phyloP scores from a whole-genome alignment of 2,113 vertebrate genomes.

The Helogale parvula region DNA sequence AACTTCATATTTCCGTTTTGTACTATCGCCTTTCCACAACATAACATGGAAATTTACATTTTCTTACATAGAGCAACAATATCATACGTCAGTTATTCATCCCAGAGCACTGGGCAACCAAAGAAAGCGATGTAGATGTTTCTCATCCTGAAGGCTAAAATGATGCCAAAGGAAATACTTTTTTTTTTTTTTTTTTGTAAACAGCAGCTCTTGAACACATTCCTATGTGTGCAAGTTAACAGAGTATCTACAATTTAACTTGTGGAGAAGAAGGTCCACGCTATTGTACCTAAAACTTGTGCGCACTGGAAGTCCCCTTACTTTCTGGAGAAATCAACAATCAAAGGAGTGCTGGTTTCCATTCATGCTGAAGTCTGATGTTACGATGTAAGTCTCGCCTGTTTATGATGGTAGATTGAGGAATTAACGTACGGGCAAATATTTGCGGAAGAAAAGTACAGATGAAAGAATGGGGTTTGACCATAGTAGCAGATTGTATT shows the following conservation, averaged over 20 bases:
- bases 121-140: not conserved
- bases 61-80: not conserved
- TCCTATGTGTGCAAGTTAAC: not conserved
- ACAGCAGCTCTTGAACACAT: not conserved
- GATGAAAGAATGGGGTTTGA: not conserved
- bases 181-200: not conserved
- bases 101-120: not conserved
- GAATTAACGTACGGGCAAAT: slow-evolving; percentile 46
- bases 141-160: not conserved
- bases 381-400: not conserved
- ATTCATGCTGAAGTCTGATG: not conserved
- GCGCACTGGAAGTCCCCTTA: too few relatives aligned
- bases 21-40: not conserved
- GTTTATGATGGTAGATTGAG: slow-evolving; percentile 40
- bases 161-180: not conserved
- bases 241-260: not conserved
- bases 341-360: not conserved
- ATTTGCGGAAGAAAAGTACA: not conserved
- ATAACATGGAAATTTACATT: slow-evolving; percentile 26
- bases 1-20: not conserved
- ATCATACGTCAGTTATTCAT: not conserved
- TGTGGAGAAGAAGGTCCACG: not conserved
- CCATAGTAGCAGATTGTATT: not conserved
- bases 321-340: not conserved
- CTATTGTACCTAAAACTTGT: accelerated